A percentile compares a stretch with the other conserved stretches of the same genome.
Evolutionary conservation across 2,888 invertebrate species (phyloP).

Genomic region (Nezara viridula): DNA sequence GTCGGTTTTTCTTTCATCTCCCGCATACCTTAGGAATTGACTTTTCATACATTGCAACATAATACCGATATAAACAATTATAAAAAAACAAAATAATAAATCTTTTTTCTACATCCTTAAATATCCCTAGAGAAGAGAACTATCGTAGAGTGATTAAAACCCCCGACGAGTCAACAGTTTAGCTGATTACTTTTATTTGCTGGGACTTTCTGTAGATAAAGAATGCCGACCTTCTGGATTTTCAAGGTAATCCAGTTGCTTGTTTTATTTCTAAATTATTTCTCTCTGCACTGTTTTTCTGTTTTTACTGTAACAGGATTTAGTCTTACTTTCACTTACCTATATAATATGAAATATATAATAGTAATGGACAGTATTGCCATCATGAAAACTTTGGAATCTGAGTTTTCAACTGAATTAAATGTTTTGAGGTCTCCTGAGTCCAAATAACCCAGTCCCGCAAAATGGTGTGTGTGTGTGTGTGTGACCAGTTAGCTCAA

Average conservation of each 20-base stretch:
- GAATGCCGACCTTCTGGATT: background rate
- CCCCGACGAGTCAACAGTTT: background rate
- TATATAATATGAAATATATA: no score
- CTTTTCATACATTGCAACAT: no score
- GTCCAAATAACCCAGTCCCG: no score
- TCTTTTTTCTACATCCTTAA: background rate
- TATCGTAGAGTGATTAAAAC: background rate
- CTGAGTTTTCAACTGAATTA: no score
- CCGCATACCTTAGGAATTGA: no score
- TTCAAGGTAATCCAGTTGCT: background rate
- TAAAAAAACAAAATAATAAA: background rate
- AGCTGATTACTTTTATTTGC: background rate
- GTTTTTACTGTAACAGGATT: background rate
- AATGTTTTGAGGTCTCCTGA: no score
- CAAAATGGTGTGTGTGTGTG: no score
- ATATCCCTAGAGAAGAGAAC: background rate
- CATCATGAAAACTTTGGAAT: no score
- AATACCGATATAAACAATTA: background rate
- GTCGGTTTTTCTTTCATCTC: no score
- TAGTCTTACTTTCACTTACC: no score
- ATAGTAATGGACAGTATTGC: no score
- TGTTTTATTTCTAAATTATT: background rate
- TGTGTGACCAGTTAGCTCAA: no score
- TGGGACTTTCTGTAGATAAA: background rate
- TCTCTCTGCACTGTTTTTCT: background rate